Percentiles rank a stretch among this genome's conserved stretches.
Conservation (phyloP, 2,888 invertebrate species). For the Cephus pulcher region DNA sequence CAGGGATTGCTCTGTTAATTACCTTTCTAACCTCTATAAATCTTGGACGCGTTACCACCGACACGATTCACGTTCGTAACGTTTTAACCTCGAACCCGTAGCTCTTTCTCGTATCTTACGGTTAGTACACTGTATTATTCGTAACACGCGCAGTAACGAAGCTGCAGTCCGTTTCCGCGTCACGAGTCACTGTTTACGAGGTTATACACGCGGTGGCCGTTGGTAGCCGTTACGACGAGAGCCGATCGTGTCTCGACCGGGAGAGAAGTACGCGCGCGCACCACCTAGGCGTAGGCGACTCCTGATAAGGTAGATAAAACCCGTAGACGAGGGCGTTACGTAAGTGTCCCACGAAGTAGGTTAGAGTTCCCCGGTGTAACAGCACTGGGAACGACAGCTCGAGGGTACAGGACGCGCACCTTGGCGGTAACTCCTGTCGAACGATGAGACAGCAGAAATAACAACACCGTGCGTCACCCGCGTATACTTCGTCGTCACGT, state of each 20-base stretch:
- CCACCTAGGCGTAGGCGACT: conserved; percentile 17
- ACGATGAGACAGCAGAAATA: not conserved
- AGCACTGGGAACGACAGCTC: conserved; percentile 13
- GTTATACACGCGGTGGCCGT: not conserved
- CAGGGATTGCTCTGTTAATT: not conserved
- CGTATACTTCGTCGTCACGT: not conserved
- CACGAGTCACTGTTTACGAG: not conserved
- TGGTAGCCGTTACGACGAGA: not conserved
- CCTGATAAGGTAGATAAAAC: conserved; percentile 39
- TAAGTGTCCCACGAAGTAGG: conserved; percentile 21
- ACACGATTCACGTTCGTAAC: not conserved
- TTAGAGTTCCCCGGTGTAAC: conserved; percentile 7
- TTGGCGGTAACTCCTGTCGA: not conserved
- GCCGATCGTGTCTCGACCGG: not conserved
- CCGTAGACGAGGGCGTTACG: conserved; percentile 27
- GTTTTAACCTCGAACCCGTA: not conserved
- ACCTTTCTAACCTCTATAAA: not conserved
- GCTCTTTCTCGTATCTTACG: not conserved
- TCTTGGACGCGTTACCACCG: not conserved
- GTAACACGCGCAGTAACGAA: not conserved
- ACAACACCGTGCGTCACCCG: not conserved
- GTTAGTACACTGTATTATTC: not conserved
- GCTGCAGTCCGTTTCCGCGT: not conserved
- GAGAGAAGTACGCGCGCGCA: not conserved
- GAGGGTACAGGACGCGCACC: conserved; percentile 2